phyloP scores from a whole-genome alignment of 1,140 invertebrate genomes.

The Mycetomoellerius zeteki region DNA sequence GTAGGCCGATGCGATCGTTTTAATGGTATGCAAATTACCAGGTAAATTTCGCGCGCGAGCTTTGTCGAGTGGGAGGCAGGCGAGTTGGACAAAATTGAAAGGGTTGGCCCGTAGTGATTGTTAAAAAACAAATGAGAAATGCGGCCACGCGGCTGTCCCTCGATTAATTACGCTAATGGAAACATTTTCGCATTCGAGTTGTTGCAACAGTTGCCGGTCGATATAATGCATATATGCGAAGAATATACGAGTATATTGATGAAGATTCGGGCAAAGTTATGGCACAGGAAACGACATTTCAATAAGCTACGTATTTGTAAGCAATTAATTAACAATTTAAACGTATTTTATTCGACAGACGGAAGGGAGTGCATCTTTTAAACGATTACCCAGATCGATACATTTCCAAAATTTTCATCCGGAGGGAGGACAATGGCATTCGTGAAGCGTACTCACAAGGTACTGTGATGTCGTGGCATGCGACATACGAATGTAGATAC shows the following conservation, averaged over 20 bases:
- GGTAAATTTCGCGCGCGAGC: constrained; percentile 46
- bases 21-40: constrained; percentile 63
- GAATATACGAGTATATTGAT: too few relatives aligned
- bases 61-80: constrained; percentile 17
- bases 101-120: constrained; percentile 36
- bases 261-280: neutral
- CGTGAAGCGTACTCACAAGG: neutral
- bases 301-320: neutral
- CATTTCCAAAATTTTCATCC: neutral
- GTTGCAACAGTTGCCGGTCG: neutral
- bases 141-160: neutral
- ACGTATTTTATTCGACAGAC: neutral
- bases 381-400: neutral
- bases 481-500: constrained; percentile 70
- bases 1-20: constrained; percentile 43
- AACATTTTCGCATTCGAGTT: constrained; percentile 43
- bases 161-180: constrained; percentile 60
- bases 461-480: constrained; percentile 65
- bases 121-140: constrained; percentile 54
- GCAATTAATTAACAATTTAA: neutral
- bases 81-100: constrained; percentile 42
- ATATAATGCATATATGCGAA: neutral
- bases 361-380: neutral
- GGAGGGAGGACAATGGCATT: neutral
- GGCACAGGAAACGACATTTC: too few relatives aligned